Evolutionary conservation across 2,888 invertebrate species (phyloP).

Genomic region (Diarsia mendica): DNA sequence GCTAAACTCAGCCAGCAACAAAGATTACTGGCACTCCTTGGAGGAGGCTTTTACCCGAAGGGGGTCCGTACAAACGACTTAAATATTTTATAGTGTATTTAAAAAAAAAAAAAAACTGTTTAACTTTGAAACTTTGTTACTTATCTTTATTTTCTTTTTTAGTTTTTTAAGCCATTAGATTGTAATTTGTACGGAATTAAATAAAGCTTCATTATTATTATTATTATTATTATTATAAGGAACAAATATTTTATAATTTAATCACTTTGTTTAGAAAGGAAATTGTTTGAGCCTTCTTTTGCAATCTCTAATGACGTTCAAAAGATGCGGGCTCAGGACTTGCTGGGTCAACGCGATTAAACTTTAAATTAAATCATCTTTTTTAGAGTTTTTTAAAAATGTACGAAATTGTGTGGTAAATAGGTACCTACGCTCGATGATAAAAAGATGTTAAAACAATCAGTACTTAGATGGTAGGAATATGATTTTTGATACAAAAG

Average conservation of each 20-base stretch:
- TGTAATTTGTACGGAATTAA: too few species aligned
- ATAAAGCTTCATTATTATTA: too few species aligned
- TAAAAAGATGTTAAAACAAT: conserved; percentile 1
- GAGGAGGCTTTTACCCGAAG: too few species aligned
- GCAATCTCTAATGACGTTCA: conserved; percentile 50
- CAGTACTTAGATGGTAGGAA: neutral
- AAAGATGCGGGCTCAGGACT: conserved; percentile 36
- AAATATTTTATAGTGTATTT: too few species aligned
- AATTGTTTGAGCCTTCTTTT: conserved; percentile 63
- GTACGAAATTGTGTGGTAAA: conserved; percentile 1
- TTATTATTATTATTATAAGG: too few species aligned
- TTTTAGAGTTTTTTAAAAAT: conserved; percentile 8
- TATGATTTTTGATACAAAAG: neutral
- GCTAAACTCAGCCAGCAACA: too few species aligned
- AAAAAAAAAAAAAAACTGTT: too few species aligned
- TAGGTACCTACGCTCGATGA: neutral
- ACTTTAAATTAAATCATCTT: conserved; percentile 46
- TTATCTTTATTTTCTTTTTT: too few species aligned
- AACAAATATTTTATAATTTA: conserved; percentile 60
- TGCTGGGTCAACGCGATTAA: conserved; percentile 49
- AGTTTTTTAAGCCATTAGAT: too few species aligned
- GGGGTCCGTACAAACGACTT: too few species aligned
- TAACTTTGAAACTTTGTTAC: too few species aligned
- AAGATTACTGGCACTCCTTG: too few species aligned
- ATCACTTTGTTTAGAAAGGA: conserved; percentile 57